phyloP scores from a whole-genome alignment of 2,888 invertebrate genomes.

The Lypha dubia region DNA sequence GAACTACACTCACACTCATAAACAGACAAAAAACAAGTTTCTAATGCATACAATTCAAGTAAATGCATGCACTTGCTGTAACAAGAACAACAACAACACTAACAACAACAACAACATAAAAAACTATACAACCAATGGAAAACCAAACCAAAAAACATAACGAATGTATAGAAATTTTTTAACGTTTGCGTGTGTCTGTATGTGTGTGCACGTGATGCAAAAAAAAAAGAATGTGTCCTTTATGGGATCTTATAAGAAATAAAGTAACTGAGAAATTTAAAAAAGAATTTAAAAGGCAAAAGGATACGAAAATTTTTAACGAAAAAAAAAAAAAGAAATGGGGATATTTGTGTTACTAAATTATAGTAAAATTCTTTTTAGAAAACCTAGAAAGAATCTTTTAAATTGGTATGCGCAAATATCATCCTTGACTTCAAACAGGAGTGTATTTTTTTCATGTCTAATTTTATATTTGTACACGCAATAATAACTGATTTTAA shows the following conservation, averaged over 20 bases:
- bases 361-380: neutral
- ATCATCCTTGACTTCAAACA: neutral
- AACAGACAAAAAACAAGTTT: constrained; percentile 25
- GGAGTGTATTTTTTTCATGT: too few relatives aligned
- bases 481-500: too few relatives aligned
- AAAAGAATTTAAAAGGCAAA: constrained; percentile 5
- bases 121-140: neutral
- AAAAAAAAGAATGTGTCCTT: constrained; percentile 54
- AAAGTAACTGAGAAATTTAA: constrained; percentile 5
- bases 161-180: constrained; percentile 26
- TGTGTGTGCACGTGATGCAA: constrained; percentile 13
- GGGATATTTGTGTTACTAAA: neutral
- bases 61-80: constrained; percentile 53
- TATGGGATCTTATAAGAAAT: constrained; percentile 44
- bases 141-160: constrained; percentile 4
- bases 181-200: constrained; percentile 22
- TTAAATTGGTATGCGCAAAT: too few relatives aligned
- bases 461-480: too few relatives aligned
- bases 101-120: constrained; percentile 13
- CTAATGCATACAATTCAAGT: constrained; percentile 52
- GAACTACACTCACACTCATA: neutral
- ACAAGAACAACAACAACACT: constrained; percentile 24
- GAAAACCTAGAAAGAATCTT: neutral
- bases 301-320: neutral
- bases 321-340: constrained; percentile 12